Percentiles rank a stretch among this genome's conserved stretches.
These are phyloP conservation scores for Vimba vimba DNA, from an alignment of 2,113 vertebrate genomes.

Conservation along the genomic window DNA sequence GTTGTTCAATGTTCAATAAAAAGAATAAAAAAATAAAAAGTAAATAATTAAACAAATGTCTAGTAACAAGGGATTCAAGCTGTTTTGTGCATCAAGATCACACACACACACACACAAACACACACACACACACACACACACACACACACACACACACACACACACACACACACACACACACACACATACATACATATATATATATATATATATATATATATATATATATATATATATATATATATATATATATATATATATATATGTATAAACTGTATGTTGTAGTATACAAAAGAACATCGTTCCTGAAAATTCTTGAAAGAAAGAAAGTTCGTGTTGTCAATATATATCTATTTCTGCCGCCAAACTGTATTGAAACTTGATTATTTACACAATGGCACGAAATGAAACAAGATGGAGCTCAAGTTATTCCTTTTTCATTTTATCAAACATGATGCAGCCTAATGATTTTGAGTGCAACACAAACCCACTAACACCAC, in stretches of 20 bases:
- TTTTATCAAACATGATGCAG: not conserved
- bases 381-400: not conserved
- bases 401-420: not conserved
- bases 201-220: too few relatives aligned
- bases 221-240: too few relatives aligned
- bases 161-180: too few relatives aligned
- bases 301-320: not conserved
- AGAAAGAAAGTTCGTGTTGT: not conserved
- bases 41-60: not conserved
- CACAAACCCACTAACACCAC: not conserved
- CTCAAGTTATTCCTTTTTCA: not conserved
- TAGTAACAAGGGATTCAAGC: not conserved
- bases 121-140: too few relatives aligned
- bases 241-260: too few relatives aligned
- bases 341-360: not conserved
- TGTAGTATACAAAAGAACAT: not conserved
- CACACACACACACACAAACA: too few relatives aligned
- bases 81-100: not conserved
- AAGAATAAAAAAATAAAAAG: too few relatives aligned
- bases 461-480: not conserved
- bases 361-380: not conserved
- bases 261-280: not conserved
- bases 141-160: too few relatives aligned
- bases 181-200: too few relatives aligned
- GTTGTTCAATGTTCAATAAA: too few relatives aligned